Percentiles rank a stretch among this genome's conserved stretches.
phyloP scores from a whole-genome alignment of 2,797 vertebrate genomes.

The Takifugu ocellatus region DNA sequence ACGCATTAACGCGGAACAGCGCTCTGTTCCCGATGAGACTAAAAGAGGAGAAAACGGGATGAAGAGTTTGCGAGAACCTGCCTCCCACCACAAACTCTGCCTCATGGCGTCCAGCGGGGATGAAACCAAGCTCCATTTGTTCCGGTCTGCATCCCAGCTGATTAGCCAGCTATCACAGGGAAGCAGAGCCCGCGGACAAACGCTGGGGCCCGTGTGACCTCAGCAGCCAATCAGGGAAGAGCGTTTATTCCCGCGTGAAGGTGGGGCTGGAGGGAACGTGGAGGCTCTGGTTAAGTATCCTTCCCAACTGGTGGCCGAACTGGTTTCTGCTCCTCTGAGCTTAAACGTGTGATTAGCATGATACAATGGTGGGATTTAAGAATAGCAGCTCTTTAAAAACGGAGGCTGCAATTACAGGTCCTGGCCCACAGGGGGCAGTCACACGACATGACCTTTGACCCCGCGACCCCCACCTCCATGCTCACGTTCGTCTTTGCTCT shows the following conservation, averaged over 20 bases:
- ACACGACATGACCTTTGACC: too few species aligned
- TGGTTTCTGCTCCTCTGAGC: too few species aligned
- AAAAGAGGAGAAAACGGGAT: slow-evolving; percentile 22
- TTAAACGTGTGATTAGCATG: too few species aligned
- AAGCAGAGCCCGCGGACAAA: slow-evolving; percentile 6
- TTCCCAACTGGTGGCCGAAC: too few species aligned
- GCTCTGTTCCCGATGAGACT: slow-evolving; percentile 1
- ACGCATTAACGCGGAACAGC: too few species aligned
- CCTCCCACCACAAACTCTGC: slow-evolving; percentile 4
- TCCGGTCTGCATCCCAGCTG: slow-evolving; percentile 1
- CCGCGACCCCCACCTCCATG: too few species aligned
- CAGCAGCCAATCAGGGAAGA: slow-evolving; percentile 20
- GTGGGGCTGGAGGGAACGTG: background rate
- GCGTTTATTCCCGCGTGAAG: background rate
- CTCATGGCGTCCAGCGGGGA: background rate
- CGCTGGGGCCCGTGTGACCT: background rate
- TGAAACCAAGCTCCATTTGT: background rate
- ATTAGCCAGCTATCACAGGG: slow-evolving; percentile 6
- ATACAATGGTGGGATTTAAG: too few species aligned
- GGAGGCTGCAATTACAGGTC: too few species aligned
- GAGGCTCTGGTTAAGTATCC: too few species aligned
- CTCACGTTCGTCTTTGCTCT: too few species aligned
- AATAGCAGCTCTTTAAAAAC: too few species aligned
- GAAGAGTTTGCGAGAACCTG: slow-evolving; percentile 19
- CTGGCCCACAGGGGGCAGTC: too few species aligned